Conservation (phyloP, 2,888 invertebrate species). For the Chrysodeixis includens region DNA sequence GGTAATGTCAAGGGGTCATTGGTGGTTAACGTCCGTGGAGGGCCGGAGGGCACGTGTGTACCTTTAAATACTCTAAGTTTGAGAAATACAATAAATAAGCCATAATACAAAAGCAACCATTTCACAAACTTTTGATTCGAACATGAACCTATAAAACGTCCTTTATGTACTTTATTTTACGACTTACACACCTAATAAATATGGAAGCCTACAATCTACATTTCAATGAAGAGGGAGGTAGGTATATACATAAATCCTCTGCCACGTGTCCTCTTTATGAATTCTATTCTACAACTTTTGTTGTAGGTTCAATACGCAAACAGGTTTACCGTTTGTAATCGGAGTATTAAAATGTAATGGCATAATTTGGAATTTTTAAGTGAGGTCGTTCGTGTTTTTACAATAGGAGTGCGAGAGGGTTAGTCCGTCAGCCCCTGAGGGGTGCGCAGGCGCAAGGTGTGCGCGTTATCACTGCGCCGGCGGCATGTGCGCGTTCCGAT, state of each 20-base stretch:
- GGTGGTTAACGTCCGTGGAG: slow-evolving; percentile 58
- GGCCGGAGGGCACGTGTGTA: neutral
- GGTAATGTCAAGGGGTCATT: slow-evolving; percentile 67
- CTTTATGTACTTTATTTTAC: slow-evolving; percentile 20
- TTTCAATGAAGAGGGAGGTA: slow-evolving; percentile 15
- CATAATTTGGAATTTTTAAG: slow-evolving; percentile 54
- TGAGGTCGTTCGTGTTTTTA: slow-evolving; percentile 56
- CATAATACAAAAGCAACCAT: neutral
- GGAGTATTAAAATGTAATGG: slow-evolving; percentile 46
- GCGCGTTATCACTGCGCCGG: slow-evolving; percentile 83
- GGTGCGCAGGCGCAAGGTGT: slow-evolving; percentile 86
- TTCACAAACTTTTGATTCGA: neutral
- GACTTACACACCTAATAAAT: slow-evolving; percentile 40
- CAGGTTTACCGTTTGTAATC: slow-evolving; percentile 48
- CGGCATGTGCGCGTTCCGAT: slow-evolving; percentile 86
- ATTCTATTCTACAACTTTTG: slow-evolving; percentile 22
- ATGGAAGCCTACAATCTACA: slow-evolving; percentile 10
- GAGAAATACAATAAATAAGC: neutral
- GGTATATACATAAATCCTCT: slow-evolving; percentile 19
- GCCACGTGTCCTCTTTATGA: slow-evolving; percentile 47
- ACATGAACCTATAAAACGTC: neutral
- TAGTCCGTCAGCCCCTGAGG: slow-evolving; percentile 79
- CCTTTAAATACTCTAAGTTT: neutral
- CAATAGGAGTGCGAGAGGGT: slow-evolving; percentile 77
- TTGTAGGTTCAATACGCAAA: slow-evolving; percentile 35